phyloP scores from a whole-genome alignment of 2,888 invertebrate genomes.

The Drosophila prolongata region DNA sequence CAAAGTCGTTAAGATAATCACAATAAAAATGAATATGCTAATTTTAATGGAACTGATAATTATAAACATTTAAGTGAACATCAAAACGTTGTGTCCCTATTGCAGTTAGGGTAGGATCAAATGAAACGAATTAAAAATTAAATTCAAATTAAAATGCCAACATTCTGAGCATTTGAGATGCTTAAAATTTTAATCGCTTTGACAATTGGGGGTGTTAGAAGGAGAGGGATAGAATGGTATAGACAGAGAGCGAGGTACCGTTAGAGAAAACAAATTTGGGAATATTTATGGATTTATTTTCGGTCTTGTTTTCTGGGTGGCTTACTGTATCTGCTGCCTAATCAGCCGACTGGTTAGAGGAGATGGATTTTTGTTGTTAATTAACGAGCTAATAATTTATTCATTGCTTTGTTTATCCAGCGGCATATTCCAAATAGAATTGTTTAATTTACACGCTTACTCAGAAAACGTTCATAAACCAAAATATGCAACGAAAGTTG shows the following conservation, averaged over 20 bases:
- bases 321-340: constrained; percentile 29
- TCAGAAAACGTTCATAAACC: constrained; percentile 19
- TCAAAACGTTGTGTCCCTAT: neutral
- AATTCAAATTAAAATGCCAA: constrained; percentile 56
- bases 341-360: constrained; percentile 39
- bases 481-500: constrained; percentile 47
- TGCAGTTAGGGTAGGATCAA: constrained; percentile 10
- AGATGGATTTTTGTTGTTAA: constrained; percentile 38
- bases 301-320: constrained; percentile 22
- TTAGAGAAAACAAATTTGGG: constrained; percentile 25
- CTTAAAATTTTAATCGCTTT: constrained; percentile 34
- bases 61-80: neutral
- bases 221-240: neutral
- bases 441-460: constrained; percentile 42
- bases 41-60: neutral
- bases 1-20: constrained; percentile 2
- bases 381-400: constrained; percentile 62
- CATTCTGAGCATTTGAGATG: constrained; percentile 30
- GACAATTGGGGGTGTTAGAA: constrained; percentile 17
- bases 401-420: constrained; percentile 56
- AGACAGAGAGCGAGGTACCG: constrained; percentile 10
- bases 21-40: constrained; percentile 12
- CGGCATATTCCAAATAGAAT: constrained; percentile 53
- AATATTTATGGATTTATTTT: constrained; percentile 32
- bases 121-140: constrained; percentile 34